These are phyloP conservation scores for Archilochus colubris DNA, from an alignment of 2,113 vertebrate species.

Conservation along the genomic window DNA sequence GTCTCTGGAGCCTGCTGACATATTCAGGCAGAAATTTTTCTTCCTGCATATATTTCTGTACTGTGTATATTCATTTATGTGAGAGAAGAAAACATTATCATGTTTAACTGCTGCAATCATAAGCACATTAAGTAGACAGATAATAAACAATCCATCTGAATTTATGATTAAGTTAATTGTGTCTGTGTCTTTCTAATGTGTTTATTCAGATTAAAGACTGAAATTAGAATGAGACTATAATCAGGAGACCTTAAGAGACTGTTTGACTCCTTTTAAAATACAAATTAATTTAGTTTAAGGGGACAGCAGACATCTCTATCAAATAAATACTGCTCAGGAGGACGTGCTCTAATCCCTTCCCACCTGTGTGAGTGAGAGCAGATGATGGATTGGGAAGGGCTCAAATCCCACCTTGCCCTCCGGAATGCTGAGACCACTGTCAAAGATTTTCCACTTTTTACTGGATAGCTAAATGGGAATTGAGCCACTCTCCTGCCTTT, in stretches of 20 bases:
- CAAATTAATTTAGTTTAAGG: slow-evolving; percentile 36
- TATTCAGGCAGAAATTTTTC: slow-evolving; percentile 21
- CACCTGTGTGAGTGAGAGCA: not conserved
- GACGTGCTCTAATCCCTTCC: not conserved
- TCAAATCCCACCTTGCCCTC: not conserved
- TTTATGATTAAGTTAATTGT: slow-evolving; percentile 68
- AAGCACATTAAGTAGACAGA: slow-evolving; percentile 62
- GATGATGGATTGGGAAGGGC: no score
- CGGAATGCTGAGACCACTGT: not conserved
- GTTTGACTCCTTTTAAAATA: slow-evolving; percentile 9
- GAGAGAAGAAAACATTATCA: slow-evolving; percentile 59
- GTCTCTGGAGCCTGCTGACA: not conserved
- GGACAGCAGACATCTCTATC: not conserved
- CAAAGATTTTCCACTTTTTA: not conserved
- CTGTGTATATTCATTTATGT: slow-evolving; percentile 47
- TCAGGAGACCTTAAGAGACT: slow-evolving; percentile 33
- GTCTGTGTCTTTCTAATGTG: slow-evolving; percentile 47
- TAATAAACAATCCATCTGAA: slow-evolving; percentile 67
- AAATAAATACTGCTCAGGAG: not conserved
- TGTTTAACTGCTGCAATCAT: slow-evolving; percentile 65
- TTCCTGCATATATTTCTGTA: slow-evolving; percentile 2
- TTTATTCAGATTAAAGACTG: slow-evolving; percentile 63
- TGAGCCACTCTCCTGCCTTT: not conserved
- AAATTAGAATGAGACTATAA: slow-evolving; percentile 41
- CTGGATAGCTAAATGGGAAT: not conserved